Conservation (phyloP, 2,888 invertebrate species). For the Phorcus lineatus region DNA sequence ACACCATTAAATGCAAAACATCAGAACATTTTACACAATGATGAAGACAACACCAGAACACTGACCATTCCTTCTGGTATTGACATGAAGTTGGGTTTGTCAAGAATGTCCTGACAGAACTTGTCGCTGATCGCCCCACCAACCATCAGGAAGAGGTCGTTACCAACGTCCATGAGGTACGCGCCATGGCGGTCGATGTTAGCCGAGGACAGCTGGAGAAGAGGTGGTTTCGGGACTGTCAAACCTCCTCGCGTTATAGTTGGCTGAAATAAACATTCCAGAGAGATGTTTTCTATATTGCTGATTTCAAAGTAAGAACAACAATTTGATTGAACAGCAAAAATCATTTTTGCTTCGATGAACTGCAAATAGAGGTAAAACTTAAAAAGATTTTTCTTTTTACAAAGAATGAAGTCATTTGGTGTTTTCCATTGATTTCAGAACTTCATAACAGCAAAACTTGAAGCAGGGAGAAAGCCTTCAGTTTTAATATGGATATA, state of each 20-base stretch:
- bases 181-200: slow-evolving; percentile 86
- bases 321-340: too few relatives aligned
- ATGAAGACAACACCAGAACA: not conserved
- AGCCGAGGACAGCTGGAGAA: slow-evolving; percentile 88
- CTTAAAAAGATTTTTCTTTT: too few relatives aligned
- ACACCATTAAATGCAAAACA: too few relatives aligned
- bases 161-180: slow-evolving; percentile 92
- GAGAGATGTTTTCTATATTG: not conserved
- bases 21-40: too few relatives aligned
- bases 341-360: too few relatives aligned
- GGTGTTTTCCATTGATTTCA: too few relatives aligned
- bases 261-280: slow-evolving; percentile 56
- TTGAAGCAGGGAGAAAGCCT: too few relatives aligned
- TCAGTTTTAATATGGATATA: too few relatives aligned
- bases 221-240: slow-evolving; percentile 80
- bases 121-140: slow-evolving; percentile 86
- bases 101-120: slow-evolving; percentile 87
- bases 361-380: too few relatives aligned
- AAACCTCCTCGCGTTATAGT: slow-evolving; percentile 69
- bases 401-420: too few relatives aligned
- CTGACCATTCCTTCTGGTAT: slow-evolving; percentile 70
- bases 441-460: too few relatives aligned
- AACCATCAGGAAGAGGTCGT: slow-evolving; percentile 87
- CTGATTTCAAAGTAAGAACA: not conserved
- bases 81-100: slow-evolving; percentile 76